Conservation (phyloP, 2,113 vertebrate genomes). For the Opisthocomus hoazin region DNA sequence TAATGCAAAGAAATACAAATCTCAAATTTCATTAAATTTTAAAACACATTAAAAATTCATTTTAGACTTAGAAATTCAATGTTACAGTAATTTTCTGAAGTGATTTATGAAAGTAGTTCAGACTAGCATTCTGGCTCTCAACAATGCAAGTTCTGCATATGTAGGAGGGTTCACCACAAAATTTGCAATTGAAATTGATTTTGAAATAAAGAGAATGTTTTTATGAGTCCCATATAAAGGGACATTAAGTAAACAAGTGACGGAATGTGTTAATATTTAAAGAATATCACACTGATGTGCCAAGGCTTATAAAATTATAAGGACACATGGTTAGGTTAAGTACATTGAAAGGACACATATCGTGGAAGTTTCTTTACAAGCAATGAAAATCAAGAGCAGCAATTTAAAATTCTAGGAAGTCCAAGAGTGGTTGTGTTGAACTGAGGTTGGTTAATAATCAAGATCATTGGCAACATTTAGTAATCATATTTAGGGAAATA, state of each 20-base stretch:
- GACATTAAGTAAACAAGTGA: not conserved
- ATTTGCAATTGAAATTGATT: not conserved
- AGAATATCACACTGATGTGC: not conserved
- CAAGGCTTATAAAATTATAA: not conserved
- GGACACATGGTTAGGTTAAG: not conserved
- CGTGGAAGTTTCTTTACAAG: not conserved
- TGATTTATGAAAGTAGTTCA: not conserved
- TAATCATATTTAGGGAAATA: not conserved
- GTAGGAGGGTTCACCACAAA: not conserved
- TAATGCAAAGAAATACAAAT: not conserved
- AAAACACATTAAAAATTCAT: not conserved
- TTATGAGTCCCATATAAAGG: not conserved
- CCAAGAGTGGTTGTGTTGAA: not conserved
- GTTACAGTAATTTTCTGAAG: not conserved
- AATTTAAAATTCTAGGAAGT: not conserved
- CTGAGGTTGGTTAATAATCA: not conserved
- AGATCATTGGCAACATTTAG: not conserved
- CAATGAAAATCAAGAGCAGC: not conserved
- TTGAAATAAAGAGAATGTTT: not conserved
- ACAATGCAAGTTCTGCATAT: not conserved
- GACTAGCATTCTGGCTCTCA: not conserved
- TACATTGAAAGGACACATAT: not conserved
- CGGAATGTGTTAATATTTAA: not conserved
- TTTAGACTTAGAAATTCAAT: not conserved
- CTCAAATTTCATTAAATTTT: not conserved